Evolutionary conservation across 2,113 vertebrate species (phyloP).

Genomic region (Pteronura brasiliensis): DNA sequence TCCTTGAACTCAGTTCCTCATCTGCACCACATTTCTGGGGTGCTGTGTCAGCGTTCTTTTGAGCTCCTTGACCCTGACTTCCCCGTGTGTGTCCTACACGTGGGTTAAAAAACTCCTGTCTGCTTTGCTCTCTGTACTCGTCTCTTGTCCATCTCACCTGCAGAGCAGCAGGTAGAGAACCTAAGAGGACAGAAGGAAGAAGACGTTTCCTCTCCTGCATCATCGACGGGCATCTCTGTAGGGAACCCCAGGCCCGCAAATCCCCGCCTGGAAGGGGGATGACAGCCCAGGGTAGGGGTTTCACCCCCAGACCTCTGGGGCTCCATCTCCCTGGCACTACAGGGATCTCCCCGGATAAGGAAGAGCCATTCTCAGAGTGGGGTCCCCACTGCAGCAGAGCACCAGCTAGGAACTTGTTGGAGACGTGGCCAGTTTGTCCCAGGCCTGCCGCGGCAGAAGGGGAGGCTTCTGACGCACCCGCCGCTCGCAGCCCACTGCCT

Average conservation of each 20-base stretch:
- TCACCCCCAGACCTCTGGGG: background rate
- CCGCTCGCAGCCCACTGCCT: background rate
- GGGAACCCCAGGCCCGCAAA: too few species aligned
- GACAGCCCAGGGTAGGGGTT: background rate
- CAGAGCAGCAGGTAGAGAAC: background rate
- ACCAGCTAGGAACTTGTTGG: background rate
- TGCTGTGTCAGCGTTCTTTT: too few species aligned
- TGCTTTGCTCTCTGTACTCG: background rate
- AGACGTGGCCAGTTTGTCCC: background rate
- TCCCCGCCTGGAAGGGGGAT: rapidly evolving
- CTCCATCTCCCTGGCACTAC: background rate
- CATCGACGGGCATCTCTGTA: background rate
- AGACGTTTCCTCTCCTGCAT: background rate
- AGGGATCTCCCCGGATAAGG: background rate
- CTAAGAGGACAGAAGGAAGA: background rate
- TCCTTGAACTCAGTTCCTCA: background rate
- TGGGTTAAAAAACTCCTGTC: background rate
- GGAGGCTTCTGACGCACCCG: background rate
- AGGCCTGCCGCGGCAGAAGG: rapidly evolving
- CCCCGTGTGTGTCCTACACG: rapidly evolving
- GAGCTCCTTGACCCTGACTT: too few species aligned
- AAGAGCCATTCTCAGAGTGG: background rate
- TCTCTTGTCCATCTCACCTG: background rate
- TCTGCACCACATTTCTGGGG: background rate
- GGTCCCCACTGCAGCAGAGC: background rate